phyloP scores from a whole-genome alignment of 2,797 vertebrate genomes.

The Acridotheres tristis region DNA sequence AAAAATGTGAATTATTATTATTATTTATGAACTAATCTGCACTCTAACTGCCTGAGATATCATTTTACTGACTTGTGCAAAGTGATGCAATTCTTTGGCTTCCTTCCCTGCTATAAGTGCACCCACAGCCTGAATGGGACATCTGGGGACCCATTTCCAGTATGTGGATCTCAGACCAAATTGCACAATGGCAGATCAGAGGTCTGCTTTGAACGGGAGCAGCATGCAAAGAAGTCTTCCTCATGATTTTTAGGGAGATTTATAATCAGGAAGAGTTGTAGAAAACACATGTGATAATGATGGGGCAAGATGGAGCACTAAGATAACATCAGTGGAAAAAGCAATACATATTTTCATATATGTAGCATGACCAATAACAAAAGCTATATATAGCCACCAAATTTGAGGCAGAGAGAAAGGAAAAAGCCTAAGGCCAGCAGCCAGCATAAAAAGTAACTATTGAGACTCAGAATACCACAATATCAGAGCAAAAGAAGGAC shows the following conservation, averaged over 20 bases:
- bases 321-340: neutral
- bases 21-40: neutral
- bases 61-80: neutral
- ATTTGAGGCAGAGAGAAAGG: neutral
- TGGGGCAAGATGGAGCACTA: neutral
- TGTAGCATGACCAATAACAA: neutral
- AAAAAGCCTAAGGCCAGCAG: neutral
- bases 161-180: neutral
- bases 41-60: neutral
- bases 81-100: neutral
- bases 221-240: neutral
- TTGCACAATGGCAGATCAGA: neutral
- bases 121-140: neutral
- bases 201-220: neutral
- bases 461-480: neutral
- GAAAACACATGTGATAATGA: neutral
- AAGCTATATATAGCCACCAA: neutral
- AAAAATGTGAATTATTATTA: neutral
- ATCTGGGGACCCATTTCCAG: neutral
- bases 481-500: neutral
- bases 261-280: neutral
- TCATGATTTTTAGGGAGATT: neutral
- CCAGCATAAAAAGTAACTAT: neutral
- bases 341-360: rapidly evolving
- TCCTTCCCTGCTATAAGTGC: neutral